Evolutionary conservation across 92 coral and sea anemone species (phyloP).

Genomic region (Phenganax subtilis): DNA sequence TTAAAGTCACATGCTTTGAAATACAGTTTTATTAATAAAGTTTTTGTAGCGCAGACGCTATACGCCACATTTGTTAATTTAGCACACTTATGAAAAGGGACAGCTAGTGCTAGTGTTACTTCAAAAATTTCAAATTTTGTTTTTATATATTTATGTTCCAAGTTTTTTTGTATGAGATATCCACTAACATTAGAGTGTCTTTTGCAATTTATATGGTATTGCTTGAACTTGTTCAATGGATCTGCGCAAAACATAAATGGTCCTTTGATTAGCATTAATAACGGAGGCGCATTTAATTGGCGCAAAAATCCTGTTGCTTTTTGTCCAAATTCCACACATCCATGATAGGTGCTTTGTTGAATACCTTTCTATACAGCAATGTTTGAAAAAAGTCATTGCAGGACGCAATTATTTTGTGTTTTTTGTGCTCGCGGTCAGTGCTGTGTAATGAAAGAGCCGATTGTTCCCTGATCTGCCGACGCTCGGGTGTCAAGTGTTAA

Average conservation of each 20-base stretch:
- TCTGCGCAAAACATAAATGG: slow-evolving; percentile 11
- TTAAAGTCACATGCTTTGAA: not conserved
- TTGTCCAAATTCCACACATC: not conserved
- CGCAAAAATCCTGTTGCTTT: not conserved
- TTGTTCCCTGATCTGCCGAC: slow-evolving; percentile 31
- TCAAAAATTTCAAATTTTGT: not conserved
- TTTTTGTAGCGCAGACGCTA: not conserved
- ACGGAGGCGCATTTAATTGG: slow-evolving; percentile 9
- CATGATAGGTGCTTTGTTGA: not conserved
- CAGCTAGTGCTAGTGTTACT: not conserved
- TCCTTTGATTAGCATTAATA: not conserved
- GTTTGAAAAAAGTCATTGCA: not conserved
- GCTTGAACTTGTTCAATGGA: not conserved
- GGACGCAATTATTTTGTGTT: slow-evolving; percentile 9
- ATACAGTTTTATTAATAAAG: not conserved
- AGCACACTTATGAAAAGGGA: not conserved
- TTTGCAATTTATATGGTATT: not conserved
- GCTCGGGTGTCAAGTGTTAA: slow-evolving; percentile 30
- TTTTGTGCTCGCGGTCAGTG: not conserved
- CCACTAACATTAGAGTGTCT: not conserved
- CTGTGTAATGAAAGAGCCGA: slow-evolving; percentile 34
- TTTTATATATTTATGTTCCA: not conserved
- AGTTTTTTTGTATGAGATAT: not conserved
- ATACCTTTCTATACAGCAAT: not conserved
- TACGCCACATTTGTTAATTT: not conserved